Evolutionary conservation across 2,113 vertebrate species (phyloP).

Genomic region (Microtus richardsoni): DNA sequence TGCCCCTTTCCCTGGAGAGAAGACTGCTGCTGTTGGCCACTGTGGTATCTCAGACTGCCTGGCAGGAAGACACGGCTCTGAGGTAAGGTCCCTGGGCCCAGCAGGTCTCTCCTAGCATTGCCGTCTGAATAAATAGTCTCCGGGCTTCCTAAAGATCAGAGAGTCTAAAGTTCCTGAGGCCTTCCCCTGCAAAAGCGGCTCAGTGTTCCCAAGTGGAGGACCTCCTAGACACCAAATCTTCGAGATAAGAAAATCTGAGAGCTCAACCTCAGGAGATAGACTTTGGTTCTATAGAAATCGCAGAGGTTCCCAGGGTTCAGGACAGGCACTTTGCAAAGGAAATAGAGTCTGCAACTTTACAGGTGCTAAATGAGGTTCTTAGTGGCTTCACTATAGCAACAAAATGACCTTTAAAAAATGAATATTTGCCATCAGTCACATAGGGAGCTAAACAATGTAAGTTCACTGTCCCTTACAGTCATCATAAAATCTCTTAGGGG

Average conservation of each 20-base stretch:
- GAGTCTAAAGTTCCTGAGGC: not conserved
- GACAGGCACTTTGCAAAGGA: not conserved
- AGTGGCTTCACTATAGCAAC: not conserved
- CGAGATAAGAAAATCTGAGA: conserved; percentile 25
- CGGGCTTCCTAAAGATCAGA: not conserved
- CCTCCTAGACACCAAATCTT: not conserved
- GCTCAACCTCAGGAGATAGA: not conserved
- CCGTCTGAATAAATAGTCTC: not conserved
- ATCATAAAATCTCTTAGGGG: not conserved
- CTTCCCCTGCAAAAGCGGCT: not conserved
- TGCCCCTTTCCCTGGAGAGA: not conserved
- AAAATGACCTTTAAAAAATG: conserved; percentile 1
- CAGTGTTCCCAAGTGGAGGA: not conserved
- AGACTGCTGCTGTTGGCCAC: not conserved
- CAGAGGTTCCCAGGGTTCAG: not conserved
- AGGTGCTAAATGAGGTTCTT: not conserved
- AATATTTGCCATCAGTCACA: not conserved
- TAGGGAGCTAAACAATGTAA: not conserved
- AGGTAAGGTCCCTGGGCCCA: conserved; percentile 60
- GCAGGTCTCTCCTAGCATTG: not conserved
- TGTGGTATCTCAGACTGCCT: not conserved
- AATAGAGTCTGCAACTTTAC: not conserved
- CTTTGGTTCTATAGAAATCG: conserved; percentile 4
- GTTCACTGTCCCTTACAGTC: not conserved
- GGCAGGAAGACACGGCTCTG: not conserved